A percentile compares a stretch with the other conserved stretches of the same genome.
These are phyloP conservation scores for Pheosia gnoma DNA, from an alignment of 2,888 invertebrate genomes.

Conservation along the genomic window DNA sequence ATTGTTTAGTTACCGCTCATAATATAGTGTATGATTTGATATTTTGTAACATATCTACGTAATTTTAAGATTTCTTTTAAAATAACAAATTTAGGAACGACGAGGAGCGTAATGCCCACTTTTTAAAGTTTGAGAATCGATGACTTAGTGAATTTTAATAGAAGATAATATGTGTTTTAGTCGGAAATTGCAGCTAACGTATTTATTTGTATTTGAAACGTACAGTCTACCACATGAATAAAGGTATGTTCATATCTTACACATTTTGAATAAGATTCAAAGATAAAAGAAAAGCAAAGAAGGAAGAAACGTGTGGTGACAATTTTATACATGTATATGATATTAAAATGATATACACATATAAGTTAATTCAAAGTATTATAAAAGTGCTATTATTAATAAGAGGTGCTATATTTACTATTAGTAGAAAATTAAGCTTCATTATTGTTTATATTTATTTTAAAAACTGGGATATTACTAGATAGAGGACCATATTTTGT, in stretches of 20 bases:
- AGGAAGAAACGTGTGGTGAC: neutral
- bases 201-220: slow-evolving; percentile 4
- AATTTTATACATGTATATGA: slow-evolving; percentile 10
- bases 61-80: slow-evolving; percentile 7
- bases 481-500: slow-evolving; percentile 64
- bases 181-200: slow-evolving; percentile 13
- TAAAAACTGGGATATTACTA: slow-evolving; percentile 44
- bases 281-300: too few species aligned
- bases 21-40: slow-evolving; percentile 29
- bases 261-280: slow-evolving; percentile 1
- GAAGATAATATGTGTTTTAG: slow-evolving; percentile 16
- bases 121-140: neutral
- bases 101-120: neutral
- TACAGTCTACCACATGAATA: neutral
- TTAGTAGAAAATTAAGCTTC: slow-evolving; percentile 14
- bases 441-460: slow-evolving; percentile 8
- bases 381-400: slow-evolving; percentile 33
- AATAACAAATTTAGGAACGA: neutral
- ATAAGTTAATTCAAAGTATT: slow-evolving; percentile 38
- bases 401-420: slow-evolving; percentile 57
- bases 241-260: neutral
- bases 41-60: slow-evolving; percentile 13
- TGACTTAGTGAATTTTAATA: slow-evolving; percentile 2
- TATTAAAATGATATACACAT: slow-evolving; percentile 12
- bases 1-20: slow-evolving; percentile 54